These are phyloP conservation scores for Arrhamphus sclerolepis DNA, from an alignment of 2,797 vertebrate species.

Conservation along the genomic window DNA sequence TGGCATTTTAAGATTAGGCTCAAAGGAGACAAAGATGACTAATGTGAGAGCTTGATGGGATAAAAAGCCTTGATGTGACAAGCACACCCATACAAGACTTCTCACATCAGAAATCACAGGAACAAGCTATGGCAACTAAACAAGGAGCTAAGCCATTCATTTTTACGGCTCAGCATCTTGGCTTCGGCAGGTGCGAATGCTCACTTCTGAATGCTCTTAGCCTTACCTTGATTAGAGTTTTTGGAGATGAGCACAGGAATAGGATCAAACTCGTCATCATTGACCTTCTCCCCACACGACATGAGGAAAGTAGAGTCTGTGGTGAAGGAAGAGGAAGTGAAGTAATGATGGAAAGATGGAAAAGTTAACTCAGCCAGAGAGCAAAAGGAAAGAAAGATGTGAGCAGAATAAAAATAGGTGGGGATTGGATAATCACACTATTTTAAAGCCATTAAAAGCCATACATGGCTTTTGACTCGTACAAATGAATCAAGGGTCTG, in stretches of 20 bases:
- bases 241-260: constrained; percentile 98
- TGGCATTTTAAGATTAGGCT: constrained; percentile 37
- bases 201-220: constrained; percentile 50
- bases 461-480: constrained; percentile 43
- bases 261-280: constrained; percentile 98
- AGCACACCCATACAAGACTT: constrained; percentile 50
- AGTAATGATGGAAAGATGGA: constrained; percentile 55
- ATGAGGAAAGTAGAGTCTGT: constrained; percentile 94
- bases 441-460: constrained; percentile 58
- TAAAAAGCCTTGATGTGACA: constrained; percentile 50
- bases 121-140: constrained; percentile 24
- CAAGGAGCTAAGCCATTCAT: constrained; percentile 32
- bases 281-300: constrained; percentile 90
- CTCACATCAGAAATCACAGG: constrained; percentile 48
- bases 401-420: constrained; percentile 52
- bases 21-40: constrained; percentile 42
- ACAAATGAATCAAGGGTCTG: constrained; percentile 50
- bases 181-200: constrained; percentile 49
- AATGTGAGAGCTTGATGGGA: constrained; percentile 60
- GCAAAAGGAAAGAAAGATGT: constrained; percentile 47
- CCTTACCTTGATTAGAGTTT: constrained; percentile 98
- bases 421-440: constrained; percentile 39
- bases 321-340: constrained; percentile 71
- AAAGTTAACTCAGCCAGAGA: constrained; percentile 82
- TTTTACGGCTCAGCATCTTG: constrained; percentile 32